phyloP scores from a whole-genome alignment of 2,888 invertebrate genomes.

The Sclerodermus sp. region DNA sequence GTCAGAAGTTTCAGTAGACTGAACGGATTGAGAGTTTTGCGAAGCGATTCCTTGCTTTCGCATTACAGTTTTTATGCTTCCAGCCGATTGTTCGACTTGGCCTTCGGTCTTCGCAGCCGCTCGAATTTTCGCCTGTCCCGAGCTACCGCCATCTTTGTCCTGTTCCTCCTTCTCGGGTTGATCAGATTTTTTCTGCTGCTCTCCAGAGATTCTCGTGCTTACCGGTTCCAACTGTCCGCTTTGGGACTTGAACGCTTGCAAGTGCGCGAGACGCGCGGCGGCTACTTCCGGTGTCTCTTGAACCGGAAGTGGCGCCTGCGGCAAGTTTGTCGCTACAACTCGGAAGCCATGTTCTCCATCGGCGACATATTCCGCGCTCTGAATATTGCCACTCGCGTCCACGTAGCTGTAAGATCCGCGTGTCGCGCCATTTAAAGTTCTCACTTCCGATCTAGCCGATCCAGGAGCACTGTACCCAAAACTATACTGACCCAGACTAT shows the following conservation, averaged over 20 bases:
- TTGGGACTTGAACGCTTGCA: constrained; percentile 17
- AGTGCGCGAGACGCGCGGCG: constrained; percentile 50
- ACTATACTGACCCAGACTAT: constrained; percentile 57
- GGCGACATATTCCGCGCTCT: constrained; percentile 57
- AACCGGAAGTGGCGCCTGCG: constrained; percentile 46
- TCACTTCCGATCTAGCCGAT: constrained; percentile 51
- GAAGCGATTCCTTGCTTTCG: too few species aligned
- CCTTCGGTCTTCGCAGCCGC: too few species aligned
- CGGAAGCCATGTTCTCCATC: constrained; percentile 58
- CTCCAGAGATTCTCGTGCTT: too few species aligned
- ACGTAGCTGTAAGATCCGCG: constrained; percentile 58
- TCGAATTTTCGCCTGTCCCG: too few species aligned
- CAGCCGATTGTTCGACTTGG: too few species aligned
- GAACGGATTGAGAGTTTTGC: too few species aligned
- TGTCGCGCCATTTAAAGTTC: constrained; percentile 54
- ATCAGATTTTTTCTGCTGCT: too few species aligned
- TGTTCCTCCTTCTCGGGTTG: too few species aligned
- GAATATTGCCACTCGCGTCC: constrained; percentile 55
- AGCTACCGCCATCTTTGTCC: too few species aligned
- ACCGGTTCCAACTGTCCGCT: too few species aligned
- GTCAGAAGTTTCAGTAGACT: too few species aligned
- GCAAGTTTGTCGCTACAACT: constrained; percentile 58
- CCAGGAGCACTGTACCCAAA: constrained; percentile 54
- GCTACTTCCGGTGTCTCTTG: constrained; percentile 55
- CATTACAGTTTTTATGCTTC: too few species aligned